Evolutionary conservation across 2,113 vertebrate species (phyloP).

Genomic region (Podocnemis expansa): DNA sequence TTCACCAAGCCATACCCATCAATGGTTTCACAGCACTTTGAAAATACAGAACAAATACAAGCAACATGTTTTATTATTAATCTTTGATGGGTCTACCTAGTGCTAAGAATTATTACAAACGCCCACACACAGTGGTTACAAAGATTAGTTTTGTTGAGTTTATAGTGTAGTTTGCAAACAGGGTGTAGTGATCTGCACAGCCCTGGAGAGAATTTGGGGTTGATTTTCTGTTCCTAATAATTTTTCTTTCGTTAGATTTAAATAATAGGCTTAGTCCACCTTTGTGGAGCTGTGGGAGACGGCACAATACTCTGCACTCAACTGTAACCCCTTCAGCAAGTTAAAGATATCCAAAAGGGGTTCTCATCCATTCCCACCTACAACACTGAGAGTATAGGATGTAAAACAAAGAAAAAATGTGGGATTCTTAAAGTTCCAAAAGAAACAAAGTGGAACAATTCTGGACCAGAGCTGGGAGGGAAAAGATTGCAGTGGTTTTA

Average conservation of each 20-base stretch:
- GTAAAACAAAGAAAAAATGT: neutral
- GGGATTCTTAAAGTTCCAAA: neutral
- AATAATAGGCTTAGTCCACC: neutral
- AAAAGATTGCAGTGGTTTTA: neutral
- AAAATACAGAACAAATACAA: neutral
- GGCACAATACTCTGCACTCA: neutral
- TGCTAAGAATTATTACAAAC: neutral
- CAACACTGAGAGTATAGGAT: accelerated
- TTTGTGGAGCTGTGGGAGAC: neutral
- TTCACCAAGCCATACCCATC: neutral
- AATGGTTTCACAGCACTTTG: neutral
- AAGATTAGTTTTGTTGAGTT: neutral
- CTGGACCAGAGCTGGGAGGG: neutral
- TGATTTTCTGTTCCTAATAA: neutral
- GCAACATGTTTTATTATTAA: neutral
- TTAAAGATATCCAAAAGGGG: neutral
- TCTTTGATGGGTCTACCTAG: neutral
- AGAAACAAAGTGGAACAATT: neutral
- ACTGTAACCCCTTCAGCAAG: neutral
- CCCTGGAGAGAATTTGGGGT: neutral
- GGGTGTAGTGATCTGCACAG: neutral
- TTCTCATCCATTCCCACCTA: neutral
- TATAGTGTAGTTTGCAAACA: neutral
- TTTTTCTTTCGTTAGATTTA: neutral
- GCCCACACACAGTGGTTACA: neutral